Base-by-base conservation (phyloP, 2,113 vertebrate genomes). In the Lamprotornis superbus region DNA sequence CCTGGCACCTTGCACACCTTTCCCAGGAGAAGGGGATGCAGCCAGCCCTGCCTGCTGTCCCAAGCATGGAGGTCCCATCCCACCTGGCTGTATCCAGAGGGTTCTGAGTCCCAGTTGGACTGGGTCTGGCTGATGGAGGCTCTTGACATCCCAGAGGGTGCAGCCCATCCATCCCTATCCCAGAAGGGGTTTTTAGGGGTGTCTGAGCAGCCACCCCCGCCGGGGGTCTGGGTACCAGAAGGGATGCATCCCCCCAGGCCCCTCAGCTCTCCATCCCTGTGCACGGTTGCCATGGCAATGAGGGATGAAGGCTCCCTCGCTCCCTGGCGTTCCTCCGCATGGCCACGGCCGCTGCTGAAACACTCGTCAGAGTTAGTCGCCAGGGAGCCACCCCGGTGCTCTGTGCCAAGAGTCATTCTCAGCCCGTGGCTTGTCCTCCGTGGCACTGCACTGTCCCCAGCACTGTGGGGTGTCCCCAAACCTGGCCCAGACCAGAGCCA, bases 261-360 rank as follows among this genome's bases (percentile, higher is more conserved):
- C 61, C 42, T 5, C 63, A 25, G 56, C 70, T 74, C 82, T 67
- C 37, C 91, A 83, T 68, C 52, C 31, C 7, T 30, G 46, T 28
- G 9, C 56, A 3, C 9, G 2, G 94, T 96, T 96, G 95, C 96
- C 93, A 96, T 94, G 95, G 92, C 91, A 65, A 94, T 23, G 57
- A 20, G 84, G 22, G 83, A 89, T 83, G 87, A 65, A 79, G 94
- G 92, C 17, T 90, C 84, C 39, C 82, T 78, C 7, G 1, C 44
- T 93, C 93, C 86, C 90, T 30, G 86, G 63, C 42, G 7, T 84
- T 81, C 80, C 86, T 86, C 73, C 0, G 0, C 88, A 18, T 2
- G 64, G 86, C 89, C 84, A 5, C 5, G 27, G 59, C 81, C 7
- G 10, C 87, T 11, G 85, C 79, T 46, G 60, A 46, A 44, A 64